Evolutionary conservation across 2,888 invertebrate genomes (phyloP).

Genomic region (Nudaria mundana): DNA sequence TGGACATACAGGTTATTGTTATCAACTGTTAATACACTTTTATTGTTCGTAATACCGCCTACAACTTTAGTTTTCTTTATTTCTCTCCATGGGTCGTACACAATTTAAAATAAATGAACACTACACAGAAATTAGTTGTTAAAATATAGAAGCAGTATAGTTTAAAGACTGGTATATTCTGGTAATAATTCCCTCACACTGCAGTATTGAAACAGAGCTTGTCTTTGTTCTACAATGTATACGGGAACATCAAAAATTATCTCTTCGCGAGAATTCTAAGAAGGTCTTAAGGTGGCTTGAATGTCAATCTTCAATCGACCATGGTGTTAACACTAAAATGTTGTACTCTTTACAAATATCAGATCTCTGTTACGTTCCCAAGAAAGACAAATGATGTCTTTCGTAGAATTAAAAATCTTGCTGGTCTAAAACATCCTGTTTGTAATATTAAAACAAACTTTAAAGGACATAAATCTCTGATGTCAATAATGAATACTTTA

Average conservation of each 20-base stretch:
- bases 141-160: too few relatives aligned
- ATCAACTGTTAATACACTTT: too few relatives aligned
- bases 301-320: conserved; percentile 46
- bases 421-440: conserved; percentile 19
- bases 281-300: conserved; percentile 36
- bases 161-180: not conserved
- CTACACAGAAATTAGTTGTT: too few relatives aligned
- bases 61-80: too few relatives aligned
- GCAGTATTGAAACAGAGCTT: conserved; percentile 6
- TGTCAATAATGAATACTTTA: conserved; percentile 39
- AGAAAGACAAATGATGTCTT: conserved; percentile 52
- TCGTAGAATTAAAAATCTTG: conserved; percentile 45
- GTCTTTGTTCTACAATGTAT: conserved; percentile 22
- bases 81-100: too few relatives aligned
- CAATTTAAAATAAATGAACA: too few relatives aligned
- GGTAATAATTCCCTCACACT: conserved; percentile 5
- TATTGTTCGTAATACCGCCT: too few relatives aligned
- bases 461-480: conserved; percentile 32
- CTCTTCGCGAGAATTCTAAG: conserved; percentile 32
- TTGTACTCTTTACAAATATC: conserved; percentile 41
- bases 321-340: conserved; percentile 46
- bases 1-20: too few relatives aligned
- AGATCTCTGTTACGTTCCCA: conserved; percentile 40
- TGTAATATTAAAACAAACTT: conserved; percentile 22
- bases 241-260: conserved; percentile 21